Base-by-base conservation (phyloP, 2,113 vertebrate genomes). In the Pelecanus crispus region DNA sequence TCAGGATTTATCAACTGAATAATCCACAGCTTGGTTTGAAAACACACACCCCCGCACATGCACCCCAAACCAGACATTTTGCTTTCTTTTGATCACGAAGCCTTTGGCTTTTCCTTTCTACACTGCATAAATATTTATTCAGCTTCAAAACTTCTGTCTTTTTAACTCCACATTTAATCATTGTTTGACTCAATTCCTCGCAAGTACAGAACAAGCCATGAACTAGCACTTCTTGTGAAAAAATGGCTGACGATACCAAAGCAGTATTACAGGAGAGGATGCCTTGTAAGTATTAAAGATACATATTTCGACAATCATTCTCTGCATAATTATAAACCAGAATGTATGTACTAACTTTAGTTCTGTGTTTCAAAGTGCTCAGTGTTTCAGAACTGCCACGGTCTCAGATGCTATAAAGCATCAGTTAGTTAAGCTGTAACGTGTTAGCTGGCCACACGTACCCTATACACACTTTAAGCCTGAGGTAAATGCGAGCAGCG, bases 101-200 rank as follows among this genome's bases (percentile, higher is more conserved):
- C 55, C 81, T 77, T 73, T n/a, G 38, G 34, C 28, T 88, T 92
- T 95, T 91, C 36, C 61, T 90, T 88, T 74, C 45, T 88, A 95
- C 26, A 70, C 55, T 77, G 81, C 52, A 79, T 94, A 93, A 95
- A 88, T 81, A 90, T 90, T 95, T 82, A 90, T 65, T 93, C 62
- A 90, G 59, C 67, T 90, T 95, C 62, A 95, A 95, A 97, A 88
- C 20, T 85, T 81, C 47, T 80, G 93, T 45, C 87, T 81, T 90
- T 93, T 86, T 78, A 77, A 65, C 25, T 81, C 52, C 31, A 58
- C 5, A 12, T 67, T 56, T 91, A 90, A 94, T 53, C 9, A 38
- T 21, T 62, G 25, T 34, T 50, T 73, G 59, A 90, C 28, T 94
- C 61, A 62, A 67, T 28, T 83, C 59, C 36, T 77, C n/a, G 7